phyloP scores from a whole-genome alignment of 2,113 vertebrate species.

The Xiphias gladius region DNA sequence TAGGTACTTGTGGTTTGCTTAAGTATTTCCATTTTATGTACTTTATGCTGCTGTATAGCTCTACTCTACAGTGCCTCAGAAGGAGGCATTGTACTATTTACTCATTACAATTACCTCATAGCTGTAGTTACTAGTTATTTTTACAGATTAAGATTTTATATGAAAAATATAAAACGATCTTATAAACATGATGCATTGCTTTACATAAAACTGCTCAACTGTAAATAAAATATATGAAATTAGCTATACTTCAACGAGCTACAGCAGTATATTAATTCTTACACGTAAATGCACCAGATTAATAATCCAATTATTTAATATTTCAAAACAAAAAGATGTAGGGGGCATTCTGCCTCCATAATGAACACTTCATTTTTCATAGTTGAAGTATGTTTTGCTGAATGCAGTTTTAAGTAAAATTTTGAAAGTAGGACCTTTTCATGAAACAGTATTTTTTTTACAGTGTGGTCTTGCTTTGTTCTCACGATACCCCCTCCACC shows the following conservation, averaged over 20 bases:
- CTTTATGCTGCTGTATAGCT: neutral
- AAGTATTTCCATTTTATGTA: neutral
- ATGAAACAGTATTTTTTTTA: conserved; percentile 6
- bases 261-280: neutral
- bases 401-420: neutral
- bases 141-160: neutral
- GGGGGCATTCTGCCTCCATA: neutral
- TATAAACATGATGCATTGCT: neutral
- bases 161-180: neutral
- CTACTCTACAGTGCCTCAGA: neutral
- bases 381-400: neutral
- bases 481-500: neutral
- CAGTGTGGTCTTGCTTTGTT: neutral
- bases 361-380: neutral
- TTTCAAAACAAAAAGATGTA: neutral
- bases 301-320: neutral
- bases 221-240: neutral
- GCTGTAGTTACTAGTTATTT: neutral
- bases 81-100: neutral
- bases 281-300: neutral
- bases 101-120: neutral
- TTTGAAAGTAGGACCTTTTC: neutral
- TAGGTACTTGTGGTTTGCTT: too few relatives aligned
- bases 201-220: neutral
- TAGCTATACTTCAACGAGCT: neutral